These are phyloP conservation scores for Gila orcuttii DNA, from an alignment of 2,113 vertebrate genomes.

Conservation along the genomic window DNA sequence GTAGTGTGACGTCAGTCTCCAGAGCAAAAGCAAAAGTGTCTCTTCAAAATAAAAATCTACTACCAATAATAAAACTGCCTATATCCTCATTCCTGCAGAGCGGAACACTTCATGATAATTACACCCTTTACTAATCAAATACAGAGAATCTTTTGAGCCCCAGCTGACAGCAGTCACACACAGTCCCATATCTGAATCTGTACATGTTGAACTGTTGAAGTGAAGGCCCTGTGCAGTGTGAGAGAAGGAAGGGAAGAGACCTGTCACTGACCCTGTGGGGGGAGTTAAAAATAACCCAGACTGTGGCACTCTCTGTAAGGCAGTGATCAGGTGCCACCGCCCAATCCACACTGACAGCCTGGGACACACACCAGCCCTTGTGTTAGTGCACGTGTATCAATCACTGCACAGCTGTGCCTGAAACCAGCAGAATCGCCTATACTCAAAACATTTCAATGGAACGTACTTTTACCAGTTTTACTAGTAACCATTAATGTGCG, in stretches of 20 bases:
- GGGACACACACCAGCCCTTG: background rate
- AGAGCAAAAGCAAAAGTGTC: background rate
- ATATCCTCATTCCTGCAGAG: background rate
- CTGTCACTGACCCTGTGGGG: constrained; percentile 43
- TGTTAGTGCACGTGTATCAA: too few species aligned
- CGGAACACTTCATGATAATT: background rate
- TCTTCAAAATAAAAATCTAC: background rate
- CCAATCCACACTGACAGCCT: background rate
- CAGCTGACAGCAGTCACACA: background rate
- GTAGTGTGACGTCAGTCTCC: background rate
- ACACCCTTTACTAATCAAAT: background rate
- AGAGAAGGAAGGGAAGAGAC: constrained; percentile 32
- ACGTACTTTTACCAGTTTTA: background rate
- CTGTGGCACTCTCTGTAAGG: constrained; percentile 55
- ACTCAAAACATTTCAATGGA: background rate
- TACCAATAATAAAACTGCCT: background rate
- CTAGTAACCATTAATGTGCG: too few species aligned
- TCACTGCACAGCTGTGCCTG: background rate
- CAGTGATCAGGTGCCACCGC: constrained; percentile 40
- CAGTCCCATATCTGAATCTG: background rate
- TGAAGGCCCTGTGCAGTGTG: background rate
- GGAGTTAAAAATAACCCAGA: constrained; percentile 60
- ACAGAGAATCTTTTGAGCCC: background rate
- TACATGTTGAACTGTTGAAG: background rate
- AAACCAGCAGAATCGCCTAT: background rate